Percentiles rank a stretch among this genome's conserved stretches.
Conservation (phyloP, 1,140 invertebrate species). For the Ditylenchus dipsaci region DNA sequence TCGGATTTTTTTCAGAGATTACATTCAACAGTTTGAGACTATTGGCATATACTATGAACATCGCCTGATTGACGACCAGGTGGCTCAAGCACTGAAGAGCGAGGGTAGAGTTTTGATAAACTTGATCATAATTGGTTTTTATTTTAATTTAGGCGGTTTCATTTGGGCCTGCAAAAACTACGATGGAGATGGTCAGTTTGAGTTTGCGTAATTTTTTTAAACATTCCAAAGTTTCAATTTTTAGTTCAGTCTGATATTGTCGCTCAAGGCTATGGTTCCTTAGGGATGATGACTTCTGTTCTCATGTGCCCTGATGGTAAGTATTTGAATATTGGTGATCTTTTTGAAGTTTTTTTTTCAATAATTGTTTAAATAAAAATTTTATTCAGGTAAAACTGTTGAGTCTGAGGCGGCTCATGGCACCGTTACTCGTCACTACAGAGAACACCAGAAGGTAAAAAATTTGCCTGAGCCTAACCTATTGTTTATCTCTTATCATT, state of each 20-base stretch:
- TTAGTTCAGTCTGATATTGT: slow-evolving; percentile 78
- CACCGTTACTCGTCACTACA: slow-evolving; percentile 89
- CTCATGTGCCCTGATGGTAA: slow-evolving; percentile 80
- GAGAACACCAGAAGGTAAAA: slow-evolving; percentile 71
- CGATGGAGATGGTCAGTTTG: slow-evolving; percentile 78
- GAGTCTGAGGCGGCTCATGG: slow-evolving; percentile 96
- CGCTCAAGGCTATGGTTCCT: slow-evolving; percentile 68
- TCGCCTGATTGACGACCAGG: slow-evolving; percentile 86
- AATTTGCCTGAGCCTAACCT: neutral
- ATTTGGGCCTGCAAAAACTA: slow-evolving; percentile 99
- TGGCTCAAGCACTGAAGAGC: slow-evolving; percentile 94
- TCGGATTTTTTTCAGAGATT: slow-evolving; percentile 65
- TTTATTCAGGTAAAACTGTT: slow-evolving; percentile 76
- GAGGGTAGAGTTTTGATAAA: slow-evolving; percentile 65
- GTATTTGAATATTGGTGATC: neutral
- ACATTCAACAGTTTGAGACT: slow-evolving; percentile 78
- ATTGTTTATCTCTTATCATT: slow-evolving; percentile 10
- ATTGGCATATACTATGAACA: slow-evolving; percentile 92
- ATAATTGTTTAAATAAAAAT: too few relatives aligned
- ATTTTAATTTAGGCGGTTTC: slow-evolving; percentile 69
- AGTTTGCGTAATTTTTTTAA: slow-evolving; percentile 2
- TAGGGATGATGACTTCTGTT: slow-evolving; percentile 92
- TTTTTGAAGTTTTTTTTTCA: too few relatives aligned
- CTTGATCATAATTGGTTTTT: too few relatives aligned
- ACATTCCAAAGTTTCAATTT: neutral